Evolutionary conservation across 2,888 invertebrate genomes (phyloP), one percentile per base, ranked within the genome.

Genomic region (Troides oblongomaculatus): DNA sequence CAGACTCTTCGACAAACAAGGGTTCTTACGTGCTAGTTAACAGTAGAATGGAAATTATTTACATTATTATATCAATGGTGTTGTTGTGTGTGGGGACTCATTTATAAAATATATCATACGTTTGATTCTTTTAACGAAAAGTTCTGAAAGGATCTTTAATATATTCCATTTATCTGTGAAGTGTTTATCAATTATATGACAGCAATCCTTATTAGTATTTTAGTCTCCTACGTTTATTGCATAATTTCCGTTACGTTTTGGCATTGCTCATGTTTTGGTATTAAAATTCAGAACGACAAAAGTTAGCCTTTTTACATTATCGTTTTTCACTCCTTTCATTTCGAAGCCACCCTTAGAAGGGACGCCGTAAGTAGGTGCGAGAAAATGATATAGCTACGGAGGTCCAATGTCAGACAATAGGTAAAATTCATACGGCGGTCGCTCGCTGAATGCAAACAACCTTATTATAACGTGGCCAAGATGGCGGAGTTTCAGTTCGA

Each of bases 341-440:
- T 81, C 77, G 75, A 76, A 77, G 73, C 74, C 74, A 73, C 77
- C 81, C 82, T 78, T 76, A 74, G 75, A 76, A 75, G 78, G 78
- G 75, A 70, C 58, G 43, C 53, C 21, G 74, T 79, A 80, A 82
- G 84, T 87, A 88, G 90, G 90, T 90, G 90, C 83, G 81, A 88
- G 77, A 72, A 83, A 91, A 90, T 92, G 91, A 92, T 92, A 90
- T 92, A 92, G 90, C 90, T 87, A 72, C 86, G 74, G 81, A 90
- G 92, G 92, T 92, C 92, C 90, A 86, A 90, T 89, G 92, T 91
- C 92, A 91, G 92, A 90, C 90, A 89, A 88, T 92, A 91, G 92
- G 90, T 89, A 90, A 85, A 91, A 92, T 92, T 92, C 92, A 92
- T 91, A 91, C 90, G 86, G 79, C 70, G 77, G 78, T 74, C 85